phyloP scores from a whole-genome alignment of 2,888 invertebrate genomes.

The Oscheius onirici region DNA sequence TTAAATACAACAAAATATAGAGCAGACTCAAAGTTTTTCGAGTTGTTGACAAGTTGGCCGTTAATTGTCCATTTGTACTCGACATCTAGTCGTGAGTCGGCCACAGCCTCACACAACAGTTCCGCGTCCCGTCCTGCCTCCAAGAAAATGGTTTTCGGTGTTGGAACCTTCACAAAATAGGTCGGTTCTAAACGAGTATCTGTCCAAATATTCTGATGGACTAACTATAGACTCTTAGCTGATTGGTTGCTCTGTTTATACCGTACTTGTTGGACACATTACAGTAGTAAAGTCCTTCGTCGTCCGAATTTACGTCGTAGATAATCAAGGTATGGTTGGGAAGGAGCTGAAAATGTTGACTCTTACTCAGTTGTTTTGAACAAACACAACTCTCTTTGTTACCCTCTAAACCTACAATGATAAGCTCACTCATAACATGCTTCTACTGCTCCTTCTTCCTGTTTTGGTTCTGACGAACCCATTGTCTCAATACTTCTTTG shows the following conservation, averaged over 20 bases:
- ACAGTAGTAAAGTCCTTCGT: constrained; percentile 71
- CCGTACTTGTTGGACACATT: constrained; percentile 71
- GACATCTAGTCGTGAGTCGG: constrained; percentile 63
- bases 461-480: neutral
- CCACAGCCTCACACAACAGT: constrained; percentile 62
- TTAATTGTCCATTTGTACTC: constrained; percentile 68
- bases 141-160: constrained; percentile 58
- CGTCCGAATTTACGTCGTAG: constrained; percentile 60
- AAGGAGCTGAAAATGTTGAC: constrained; percentile 54
- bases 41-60: constrained; percentile 52
- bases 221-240: constrained; percentile 70
- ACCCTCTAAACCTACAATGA: neutral
- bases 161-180: constrained; percentile 65
- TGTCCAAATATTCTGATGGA: neutral
- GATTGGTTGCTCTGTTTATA: constrained; percentile 67
- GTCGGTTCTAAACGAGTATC: constrained; percentile 69
- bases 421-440: neutral
- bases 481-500: constrained; percentile 6
- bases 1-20: neutral
- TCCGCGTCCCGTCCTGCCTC: constrained; percentile 62
- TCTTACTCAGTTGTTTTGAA: neutral
- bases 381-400: constrained; percentile 10
- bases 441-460: neutral
- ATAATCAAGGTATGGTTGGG: constrained; percentile 69
- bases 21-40: constrained; percentile 47